These are phyloP conservation scores for Kryphioiulus occultus DNA, from an alignment of 2,888 invertebrate genomes.

Conservation along the genomic window DNA sequence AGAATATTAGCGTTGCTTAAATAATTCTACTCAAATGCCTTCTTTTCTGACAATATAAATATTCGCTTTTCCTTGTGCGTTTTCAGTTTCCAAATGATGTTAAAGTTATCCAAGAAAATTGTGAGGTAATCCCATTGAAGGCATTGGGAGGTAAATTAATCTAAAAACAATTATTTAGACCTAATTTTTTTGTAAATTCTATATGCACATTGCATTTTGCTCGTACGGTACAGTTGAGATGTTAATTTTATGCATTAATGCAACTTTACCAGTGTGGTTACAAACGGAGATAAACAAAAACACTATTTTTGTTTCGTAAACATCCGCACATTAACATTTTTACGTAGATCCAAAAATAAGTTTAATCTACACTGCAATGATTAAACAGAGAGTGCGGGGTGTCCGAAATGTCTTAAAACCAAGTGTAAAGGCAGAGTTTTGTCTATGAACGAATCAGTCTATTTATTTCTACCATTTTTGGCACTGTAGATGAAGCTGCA, in stretches of 20 bases:
- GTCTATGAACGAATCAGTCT: no score
- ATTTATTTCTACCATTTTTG: no score
- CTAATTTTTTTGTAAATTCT: slow-evolving; percentile 17
- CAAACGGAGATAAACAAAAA: not conserved
- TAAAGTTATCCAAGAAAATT: slow-evolving; percentile 42
- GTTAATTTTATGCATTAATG: not conserved
- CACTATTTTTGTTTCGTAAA: not conserved
- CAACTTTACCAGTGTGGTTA: not conserved
- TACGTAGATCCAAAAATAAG: not conserved
- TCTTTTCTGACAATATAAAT: not conserved
- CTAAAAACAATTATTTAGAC: not conserved
- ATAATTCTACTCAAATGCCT: not conserved
- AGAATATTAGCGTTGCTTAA: not conserved
- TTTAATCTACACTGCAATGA: not conserved
- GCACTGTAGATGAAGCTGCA: no score
- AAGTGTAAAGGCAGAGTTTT: no score
- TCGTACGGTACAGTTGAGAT: not conserved
- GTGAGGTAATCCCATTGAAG: slow-evolving; percentile 46
- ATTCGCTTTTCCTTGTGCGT: slow-evolving; percentile 46
- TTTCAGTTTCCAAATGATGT: slow-evolving; percentile 49
- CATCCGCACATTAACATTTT: not conserved
- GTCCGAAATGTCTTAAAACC: no score
- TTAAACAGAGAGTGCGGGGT: no score
- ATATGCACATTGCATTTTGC: not conserved
- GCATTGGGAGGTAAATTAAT: slow-evolving; percentile 50